Base-by-base conservation (phyloP, 2,888 invertebrate species). In the Dryobota labecula region DNA sequence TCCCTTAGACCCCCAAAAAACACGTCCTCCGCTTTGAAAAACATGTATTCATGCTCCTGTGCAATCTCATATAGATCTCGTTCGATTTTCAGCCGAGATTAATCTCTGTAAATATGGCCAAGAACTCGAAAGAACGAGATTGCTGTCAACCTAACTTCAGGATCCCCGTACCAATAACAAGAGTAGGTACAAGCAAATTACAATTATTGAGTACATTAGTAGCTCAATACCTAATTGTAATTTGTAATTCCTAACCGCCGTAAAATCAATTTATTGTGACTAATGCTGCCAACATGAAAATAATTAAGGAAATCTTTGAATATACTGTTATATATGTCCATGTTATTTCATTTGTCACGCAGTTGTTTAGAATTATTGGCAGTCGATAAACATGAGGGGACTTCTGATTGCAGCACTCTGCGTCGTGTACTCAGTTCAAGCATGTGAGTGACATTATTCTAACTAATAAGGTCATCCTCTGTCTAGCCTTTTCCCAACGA, bases 261-360 rank as follows among this genome's bases (percentile, higher is more conserved):
- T 49, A 62, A 79, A 79, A 79, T 76, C 61, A 65, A 79, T 79
- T 79, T 68, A 33, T 41, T 51, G 71, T 57, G 71, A 65, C 67
- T 18, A 80, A 79, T 71, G 60, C 36, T n/a, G 24, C 54, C 67
- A 76, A 62, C 66, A 71, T 38, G 38, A 13, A 45, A 51, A 49
- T 58, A 53, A 75, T 76, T 60, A 61, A 27, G 11, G 20, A 57
- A 51, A 13, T 33, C 30, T 62, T 70, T 70, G 49, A 33, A 13
- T 24, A 20, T 27, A 45, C 20, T 27, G n/a, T n/a, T 76, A 76
- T 75, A 75, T 62, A 75, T 45, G 43, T 33, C 33, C n/a, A 13
- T 24, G 30, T 15, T 15, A 30, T 58, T 65, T 24, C 36, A 30
- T 62, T 53, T 62, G 27, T 47, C 45, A 36, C 27, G 56, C 72